Evolutionary conservation across 2,113 vertebrate genomes (phyloP).

Genomic region (Varanus komodoensis): DNA sequence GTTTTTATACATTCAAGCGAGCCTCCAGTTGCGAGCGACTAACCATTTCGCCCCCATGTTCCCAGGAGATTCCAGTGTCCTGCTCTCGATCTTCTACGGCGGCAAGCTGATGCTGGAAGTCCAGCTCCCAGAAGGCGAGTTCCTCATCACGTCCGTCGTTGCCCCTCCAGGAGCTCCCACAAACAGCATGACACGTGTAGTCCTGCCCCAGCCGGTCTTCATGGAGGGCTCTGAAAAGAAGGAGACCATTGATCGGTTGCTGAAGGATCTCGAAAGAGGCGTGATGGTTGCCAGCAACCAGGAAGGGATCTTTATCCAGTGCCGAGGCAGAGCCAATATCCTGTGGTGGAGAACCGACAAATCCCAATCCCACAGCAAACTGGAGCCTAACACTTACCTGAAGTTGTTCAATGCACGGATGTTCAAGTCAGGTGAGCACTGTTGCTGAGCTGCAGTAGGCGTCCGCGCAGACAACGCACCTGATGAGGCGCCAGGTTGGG

Average conservation of each 20-base stretch:
- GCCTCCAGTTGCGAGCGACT: neutral
- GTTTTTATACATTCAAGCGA: neutral
- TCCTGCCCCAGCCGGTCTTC: constrained; percentile 58
- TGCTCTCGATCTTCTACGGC: constrained; percentile 78
- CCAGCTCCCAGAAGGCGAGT: constrained; percentile 53
- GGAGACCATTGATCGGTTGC: constrained; percentile 72
- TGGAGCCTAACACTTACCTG: constrained; percentile 78
- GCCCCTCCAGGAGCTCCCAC: constrained; percentile 48
- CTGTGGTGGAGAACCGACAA: constrained; percentile 82
- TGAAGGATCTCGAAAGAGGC: constrained; percentile 83
- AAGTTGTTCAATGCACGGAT: constrained; percentile 79
- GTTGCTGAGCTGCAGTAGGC: too few relatives aligned
- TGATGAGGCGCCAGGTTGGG: too few relatives aligned
- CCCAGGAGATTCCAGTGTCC: constrained; percentile 76
- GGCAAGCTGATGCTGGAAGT: constrained; percentile 65
- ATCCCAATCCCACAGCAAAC: constrained; percentile 66
- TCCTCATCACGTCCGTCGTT: constrained; percentile 54
- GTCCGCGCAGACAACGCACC: too few relatives aligned
- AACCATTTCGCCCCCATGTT: neutral
- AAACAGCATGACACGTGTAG: constrained; percentile 59
- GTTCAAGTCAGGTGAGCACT: constrained; percentile 81
- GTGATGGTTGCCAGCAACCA: constrained; percentile 80
- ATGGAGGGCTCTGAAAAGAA: constrained; percentile 41
- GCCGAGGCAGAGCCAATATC: constrained; percentile 80
- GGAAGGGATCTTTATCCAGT: constrained; percentile 81